A percentile compares a stretch with the other conserved stretches of the same genome.
phyloP scores from a whole-genome alignment of 2,113 vertebrate genomes.

The Sapayoa aenigma region DNA sequence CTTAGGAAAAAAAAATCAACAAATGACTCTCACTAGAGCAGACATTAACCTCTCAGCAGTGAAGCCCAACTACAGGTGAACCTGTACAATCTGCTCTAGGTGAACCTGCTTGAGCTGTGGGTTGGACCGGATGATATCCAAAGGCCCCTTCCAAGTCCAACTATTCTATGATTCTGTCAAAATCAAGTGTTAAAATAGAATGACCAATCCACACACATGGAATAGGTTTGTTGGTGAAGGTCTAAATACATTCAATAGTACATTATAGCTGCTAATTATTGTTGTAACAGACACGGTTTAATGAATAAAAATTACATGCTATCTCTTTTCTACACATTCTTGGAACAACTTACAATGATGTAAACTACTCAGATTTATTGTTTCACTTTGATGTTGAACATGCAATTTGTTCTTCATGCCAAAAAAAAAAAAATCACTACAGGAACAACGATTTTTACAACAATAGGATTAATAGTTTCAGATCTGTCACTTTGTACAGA shows the following conservation, averaged over 20 bases:
- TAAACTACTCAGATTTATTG: constrained; percentile 22
- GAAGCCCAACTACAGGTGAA: not conserved
- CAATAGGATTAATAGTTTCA: constrained; percentile 19
- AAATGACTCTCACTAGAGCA: not conserved
- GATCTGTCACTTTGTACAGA: not conserved
- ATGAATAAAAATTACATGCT: constrained; percentile 40
- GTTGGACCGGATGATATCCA: not conserved
- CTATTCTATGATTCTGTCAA: not conserved
- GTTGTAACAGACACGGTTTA: not conserved
- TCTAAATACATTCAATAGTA: not conserved
- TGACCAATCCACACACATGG: accelerated
- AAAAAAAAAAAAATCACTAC: not conserved
- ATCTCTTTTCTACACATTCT: not conserved
- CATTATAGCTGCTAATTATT: constrained; percentile 44
- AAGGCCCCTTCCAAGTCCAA: not conserved
- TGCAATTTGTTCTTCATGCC: not conserved
- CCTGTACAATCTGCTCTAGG: not conserved
- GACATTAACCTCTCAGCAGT: not conserved
- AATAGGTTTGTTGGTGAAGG: not conserved
- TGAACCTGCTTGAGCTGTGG: not conserved
- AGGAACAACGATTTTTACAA: constrained; percentile 10
- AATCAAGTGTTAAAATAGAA: not conserved
- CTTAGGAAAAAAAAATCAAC: not conserved
- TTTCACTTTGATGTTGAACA: not conserved
- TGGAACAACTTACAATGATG: not conserved